Conservation (phyloP, 2,797 vertebrate genomes). For the Chaenodraco wilsoni region DNA sequence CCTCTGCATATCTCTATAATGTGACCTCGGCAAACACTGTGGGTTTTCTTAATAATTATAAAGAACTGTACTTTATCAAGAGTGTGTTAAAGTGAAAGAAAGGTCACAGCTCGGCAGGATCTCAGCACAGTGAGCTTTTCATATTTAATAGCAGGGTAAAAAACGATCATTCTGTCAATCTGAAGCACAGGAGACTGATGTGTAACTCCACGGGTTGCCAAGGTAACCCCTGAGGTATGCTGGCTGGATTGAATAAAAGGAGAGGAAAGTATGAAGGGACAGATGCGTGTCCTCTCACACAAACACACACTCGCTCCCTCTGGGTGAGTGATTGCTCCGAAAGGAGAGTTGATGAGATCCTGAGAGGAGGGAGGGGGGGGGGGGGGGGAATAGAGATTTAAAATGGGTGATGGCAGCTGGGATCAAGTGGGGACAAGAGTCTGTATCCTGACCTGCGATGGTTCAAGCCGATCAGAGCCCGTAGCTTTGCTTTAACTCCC, state of each 20-base stretch:
- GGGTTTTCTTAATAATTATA: constrained; percentile 20
- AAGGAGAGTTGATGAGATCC: constrained; percentile 64
- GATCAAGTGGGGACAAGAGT: constrained; percentile 60
- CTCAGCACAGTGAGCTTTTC: constrained; percentile 33
- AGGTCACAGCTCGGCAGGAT: constrained; percentile 55
- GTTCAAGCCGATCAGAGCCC: constrained; percentile 14
- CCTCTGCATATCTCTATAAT: neutral
- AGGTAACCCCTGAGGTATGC: constrained; percentile 60
- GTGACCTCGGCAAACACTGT: neutral
- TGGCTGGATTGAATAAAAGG: constrained; percentile 58
- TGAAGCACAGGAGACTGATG: constrained; percentile 42
- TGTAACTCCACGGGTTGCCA: constrained; percentile 60
- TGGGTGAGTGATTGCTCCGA: constrained; percentile 71
- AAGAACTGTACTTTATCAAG: constrained; percentile 15
- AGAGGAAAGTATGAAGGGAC: constrained; percentile 33
- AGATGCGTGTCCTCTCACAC: constrained; percentile 49
- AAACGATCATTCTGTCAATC: constrained; percentile 44
- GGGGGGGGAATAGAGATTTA: constrained; percentile 40
- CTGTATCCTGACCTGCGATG: constrained; percentile 44
- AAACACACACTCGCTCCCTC: constrained; percentile 25
- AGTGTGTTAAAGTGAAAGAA: constrained; percentile 40
- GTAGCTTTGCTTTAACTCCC: constrained; percentile 36
- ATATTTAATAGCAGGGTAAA: constrained; percentile 53
- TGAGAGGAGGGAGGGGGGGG: constrained; percentile 36
- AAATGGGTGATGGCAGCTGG: constrained; percentile 45